Evolutionary conservation across 2,888 invertebrate species (phyloP), one percentile per base, ranked within the genome.

Genomic region (Dimorphilus gyrociliatus): DNA sequence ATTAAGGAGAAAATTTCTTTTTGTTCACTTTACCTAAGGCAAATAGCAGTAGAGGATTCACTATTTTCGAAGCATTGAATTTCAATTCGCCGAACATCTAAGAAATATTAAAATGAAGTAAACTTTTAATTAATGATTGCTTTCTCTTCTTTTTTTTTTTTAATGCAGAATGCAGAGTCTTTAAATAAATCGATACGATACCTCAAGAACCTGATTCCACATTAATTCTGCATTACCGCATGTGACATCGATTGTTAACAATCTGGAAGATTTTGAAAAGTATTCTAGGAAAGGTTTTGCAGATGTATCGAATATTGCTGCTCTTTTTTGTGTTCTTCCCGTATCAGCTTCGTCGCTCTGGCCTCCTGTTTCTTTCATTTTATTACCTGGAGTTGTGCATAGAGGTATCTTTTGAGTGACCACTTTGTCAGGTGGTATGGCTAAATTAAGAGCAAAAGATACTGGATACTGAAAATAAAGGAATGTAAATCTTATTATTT

Each of bases 11-110:
- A n/a, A n/a, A n/a, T n/a, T n/a, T n/a, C n/a, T n/a, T n/a, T n/a
- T n/a, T n/a, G n/a, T n/a, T n/a, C n/a, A n/a, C n/a, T n/a, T 49
- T 40, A 57, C 57, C 48, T 39, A 55, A 56, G 23, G 47, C 42
- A 40, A 55, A 55, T 7, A 55, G 39, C 6, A 56, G 38, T 12
- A 55, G 50, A 25, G 53, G 50, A 35, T 51, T 51, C 25, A 48
- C 45, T 23, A 45, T 45, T 29, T 43, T 42, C 7, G 33, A 29
- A 23, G 48, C 45, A 17, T 34, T 34, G 19, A 52, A 40, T 27
- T 50, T 36, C 15, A 53, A 35, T 14, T 49, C 45, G 15, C 42
- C n/a, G n/a, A n/a, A n/a, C n/a, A n/a, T n/a, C n/a, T n/a, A n/a
- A n/a, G n/a, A n/a, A n/a, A n/a, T n/a, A n/a, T n/a, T n/a, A n/a